Base-by-base conservation (phyloP, 2,888 invertebrate species). In the Fabriciana adippe region DNA sequence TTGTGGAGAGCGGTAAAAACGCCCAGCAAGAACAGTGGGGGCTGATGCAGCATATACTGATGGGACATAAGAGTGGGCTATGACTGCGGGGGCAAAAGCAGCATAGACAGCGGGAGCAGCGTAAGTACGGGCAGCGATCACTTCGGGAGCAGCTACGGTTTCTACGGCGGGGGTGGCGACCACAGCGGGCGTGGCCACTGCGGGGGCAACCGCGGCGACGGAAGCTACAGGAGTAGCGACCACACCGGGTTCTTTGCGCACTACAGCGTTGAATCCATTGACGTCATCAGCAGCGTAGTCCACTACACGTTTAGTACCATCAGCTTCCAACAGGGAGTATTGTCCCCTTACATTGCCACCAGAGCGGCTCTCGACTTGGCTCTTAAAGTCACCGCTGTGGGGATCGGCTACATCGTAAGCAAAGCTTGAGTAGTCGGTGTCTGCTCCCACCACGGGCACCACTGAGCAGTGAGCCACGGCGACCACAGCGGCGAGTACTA, bases 221-320 rank as follows among this genome's bases (percentile, higher is more conserved):
- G 84, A 81, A 15, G 81, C 86, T 26, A 85, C 84, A 3, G 88
- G 84, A 2, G 85, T 78, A 35, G 89, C 78, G 5, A 85, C 80
- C 55, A 87, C 81, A 50, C 83, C 88, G 47, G 94, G 89, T 73
- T 93, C 93, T 72, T 93, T 93, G 76, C 92, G 90, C 41, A 94
- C 94, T 21, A 93, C 89, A 50, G 94, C 94, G 85, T 94, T 94
- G 85, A 94, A 94, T 21, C 94, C 94, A 74, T 93, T 93, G 67
- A 93, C 79, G 67, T 93, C 92, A 78, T 94, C 94, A 68, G 94
- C 93, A 61, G 92, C 86, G 85, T 94, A 94, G 83, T 94, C 93
- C 1, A 94, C 94, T 18, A 89, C 93, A 72, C 94, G 90, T 74
- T 89, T 90, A 68, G 93, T 93, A 74, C 94, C 94, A 75, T 94